Conservation (phyloP, 2,113 vertebrate species). For the Myotis davidii region DNA sequence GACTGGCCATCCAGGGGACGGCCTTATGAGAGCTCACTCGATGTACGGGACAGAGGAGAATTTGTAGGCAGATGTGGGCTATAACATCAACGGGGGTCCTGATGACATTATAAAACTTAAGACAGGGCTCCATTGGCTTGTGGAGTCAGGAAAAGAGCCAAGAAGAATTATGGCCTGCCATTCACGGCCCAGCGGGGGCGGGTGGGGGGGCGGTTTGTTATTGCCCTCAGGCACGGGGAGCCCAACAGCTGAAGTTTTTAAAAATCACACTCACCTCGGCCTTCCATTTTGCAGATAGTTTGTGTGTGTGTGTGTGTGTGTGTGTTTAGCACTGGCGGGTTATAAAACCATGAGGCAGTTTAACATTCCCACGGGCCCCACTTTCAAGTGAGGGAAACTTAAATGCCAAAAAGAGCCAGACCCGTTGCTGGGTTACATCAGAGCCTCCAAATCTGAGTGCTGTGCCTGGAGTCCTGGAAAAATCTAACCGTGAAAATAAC, state of each 20-base stretch:
- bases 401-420: background rate
- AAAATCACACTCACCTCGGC: background rate
- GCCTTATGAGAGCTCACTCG: background rate
- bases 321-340: constrained; percentile 4
- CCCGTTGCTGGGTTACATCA: background rate
- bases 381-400: background rate
- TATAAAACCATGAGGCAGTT: background rate
- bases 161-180: background rate
- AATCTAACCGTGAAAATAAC: background rate
- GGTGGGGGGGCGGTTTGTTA: background rate
- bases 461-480: background rate
- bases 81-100: background rate
- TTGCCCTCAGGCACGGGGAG: background rate
- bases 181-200: background rate
- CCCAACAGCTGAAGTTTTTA: background rate
- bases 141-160: background rate
- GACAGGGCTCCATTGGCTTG: background rate
- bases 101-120: constrained; percentile 24
- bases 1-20: too few relatives aligned
- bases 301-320: background rate
- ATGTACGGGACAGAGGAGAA: background rate
- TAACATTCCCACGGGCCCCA: background rate
- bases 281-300: background rate
- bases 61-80: background rate
- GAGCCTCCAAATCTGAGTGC: background rate